phyloP scores from a whole-genome alignment of 2,797 vertebrate genomes.

The Naso thynnoides region DNA sequence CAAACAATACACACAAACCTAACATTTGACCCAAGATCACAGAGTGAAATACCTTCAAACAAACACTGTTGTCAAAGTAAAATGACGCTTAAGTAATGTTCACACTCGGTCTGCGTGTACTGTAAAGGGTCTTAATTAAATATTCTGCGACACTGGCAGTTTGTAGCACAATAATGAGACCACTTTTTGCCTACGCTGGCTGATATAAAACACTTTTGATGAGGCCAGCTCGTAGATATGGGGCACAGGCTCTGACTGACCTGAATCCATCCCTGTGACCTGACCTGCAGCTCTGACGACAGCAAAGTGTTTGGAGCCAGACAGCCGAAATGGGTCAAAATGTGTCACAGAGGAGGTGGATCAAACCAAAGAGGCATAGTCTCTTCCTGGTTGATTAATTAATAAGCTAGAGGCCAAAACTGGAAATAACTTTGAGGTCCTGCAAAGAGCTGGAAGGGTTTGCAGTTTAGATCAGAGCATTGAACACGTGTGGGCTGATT shows the following conservation, averaged over 20 bases:
- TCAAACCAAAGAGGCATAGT: background rate
- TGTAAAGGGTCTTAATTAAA: background rate
- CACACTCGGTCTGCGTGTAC: background rate
- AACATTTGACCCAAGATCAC: slow-evolving; percentile 4
- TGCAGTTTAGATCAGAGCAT: background rate
- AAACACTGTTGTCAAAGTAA: background rate
- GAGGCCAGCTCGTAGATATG: slow-evolving; percentile 45
- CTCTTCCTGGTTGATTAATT: background rate
- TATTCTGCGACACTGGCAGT: background rate
- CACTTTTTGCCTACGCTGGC: slow-evolving; percentile 14
- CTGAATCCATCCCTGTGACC: slow-evolving; percentile 43
- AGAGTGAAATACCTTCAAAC: background rate
- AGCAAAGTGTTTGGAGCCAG: slow-evolving; percentile 14
- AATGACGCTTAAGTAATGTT: background rate
- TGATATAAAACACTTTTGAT: slow-evolving; percentile 26
- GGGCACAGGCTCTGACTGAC: slow-evolving; percentile 37
- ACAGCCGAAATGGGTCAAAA: slow-evolving; percentile 28
- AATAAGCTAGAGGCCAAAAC: background rate
- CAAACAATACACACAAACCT: background rate
- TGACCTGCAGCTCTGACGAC: slow-evolving; percentile 33
- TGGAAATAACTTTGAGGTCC: slow-evolving; percentile 24
- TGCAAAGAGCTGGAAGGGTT: slow-evolving; percentile 13
- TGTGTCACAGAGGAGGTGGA: background rate
- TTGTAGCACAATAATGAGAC: background rate
- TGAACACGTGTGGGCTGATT: background rate